Conservation (phyloP, 2,797 vertebrate genomes). For the Uromys caudimaculatus region DNA sequence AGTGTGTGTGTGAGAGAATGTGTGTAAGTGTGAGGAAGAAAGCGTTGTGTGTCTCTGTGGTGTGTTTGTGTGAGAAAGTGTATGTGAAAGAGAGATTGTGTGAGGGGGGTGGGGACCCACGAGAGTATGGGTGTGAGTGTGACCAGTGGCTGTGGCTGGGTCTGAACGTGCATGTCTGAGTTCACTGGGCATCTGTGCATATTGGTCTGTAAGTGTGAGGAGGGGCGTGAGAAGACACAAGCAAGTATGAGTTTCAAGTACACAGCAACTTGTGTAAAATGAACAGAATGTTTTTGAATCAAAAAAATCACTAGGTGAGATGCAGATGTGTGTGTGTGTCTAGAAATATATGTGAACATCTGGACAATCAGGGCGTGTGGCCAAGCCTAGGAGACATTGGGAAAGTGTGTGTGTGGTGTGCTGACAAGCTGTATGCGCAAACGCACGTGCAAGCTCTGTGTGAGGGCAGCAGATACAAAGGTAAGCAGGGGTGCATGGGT, state of each 20-base stretch:
- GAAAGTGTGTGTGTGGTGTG: not conserved
- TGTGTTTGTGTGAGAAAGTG: not conserved
- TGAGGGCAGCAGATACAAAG: not conserved
- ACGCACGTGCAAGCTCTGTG: not conserved
- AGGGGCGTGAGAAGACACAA: not conserved
- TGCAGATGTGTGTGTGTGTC: not conserved
- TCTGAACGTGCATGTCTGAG: rapidly evolving
- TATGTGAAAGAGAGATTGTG: not conserved
- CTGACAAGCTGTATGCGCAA: not conserved
- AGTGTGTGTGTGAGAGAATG: not conserved
- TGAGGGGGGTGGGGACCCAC: not conserved
- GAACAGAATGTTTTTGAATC: not conserved
- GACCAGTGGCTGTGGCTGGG: no score
- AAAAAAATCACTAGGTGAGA: not conserved
- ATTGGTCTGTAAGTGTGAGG: not conserved
- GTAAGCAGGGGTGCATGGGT: not conserved
- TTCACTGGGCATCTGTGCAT: not conserved
- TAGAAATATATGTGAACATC: no score
- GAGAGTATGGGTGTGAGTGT: not conserved
- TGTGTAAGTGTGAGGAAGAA: not conserved
- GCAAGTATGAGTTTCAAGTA: not conserved
- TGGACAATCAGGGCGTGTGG: not conserved
- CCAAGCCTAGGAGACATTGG: not conserved
- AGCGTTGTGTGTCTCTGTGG: not conserved
- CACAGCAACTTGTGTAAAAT: not conserved